Conservation (phyloP, 2,113 vertebrate genomes). For the Calonectris borealis region DNA sequence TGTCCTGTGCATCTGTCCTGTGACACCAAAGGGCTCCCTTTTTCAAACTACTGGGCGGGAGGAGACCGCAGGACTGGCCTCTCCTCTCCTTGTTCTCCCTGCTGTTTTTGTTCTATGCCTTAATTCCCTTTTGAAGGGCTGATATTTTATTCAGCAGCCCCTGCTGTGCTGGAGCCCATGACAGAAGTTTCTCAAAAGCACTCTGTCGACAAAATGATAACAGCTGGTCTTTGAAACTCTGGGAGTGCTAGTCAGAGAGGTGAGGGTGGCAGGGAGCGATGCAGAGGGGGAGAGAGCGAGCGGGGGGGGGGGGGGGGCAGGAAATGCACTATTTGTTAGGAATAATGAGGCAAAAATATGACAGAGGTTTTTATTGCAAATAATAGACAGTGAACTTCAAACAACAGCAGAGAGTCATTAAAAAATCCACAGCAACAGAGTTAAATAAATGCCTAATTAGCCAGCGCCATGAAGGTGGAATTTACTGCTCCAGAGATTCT, state of each 20-base stretch:
- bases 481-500: constrained; percentile 75
- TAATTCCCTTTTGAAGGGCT: constrained; percentile 78
- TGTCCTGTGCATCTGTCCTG: neutral
- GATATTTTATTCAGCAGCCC: constrained; percentile 82
- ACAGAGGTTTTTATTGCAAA: constrained; percentile 80
- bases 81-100: constrained; percentile 43
- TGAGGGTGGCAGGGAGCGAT: constrained; percentile 53
- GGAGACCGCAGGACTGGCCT: neutral
- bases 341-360: constrained; percentile 82
- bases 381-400: constrained; percentile 82
- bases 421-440: constrained; percentile 73
- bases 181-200: constrained; percentile 77
- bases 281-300: neutral
- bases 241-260: constrained; percentile 55
- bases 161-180: constrained; percentile 65
- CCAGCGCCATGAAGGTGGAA: constrained; percentile 75
- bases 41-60: neutral
- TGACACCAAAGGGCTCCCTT: neutral
- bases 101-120: constrained; percentile 64
- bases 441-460: constrained; percentile 87
- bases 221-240: constrained; percentile 82
- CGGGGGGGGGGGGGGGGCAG: neutral
- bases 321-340: constrained; percentile 76
- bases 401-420: constrained; percentile 78
- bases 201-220: constrained; percentile 75